Evolutionary conservation across 1,140 invertebrate species (phyloP).

Genomic region (Hetaerina americana): DNA sequence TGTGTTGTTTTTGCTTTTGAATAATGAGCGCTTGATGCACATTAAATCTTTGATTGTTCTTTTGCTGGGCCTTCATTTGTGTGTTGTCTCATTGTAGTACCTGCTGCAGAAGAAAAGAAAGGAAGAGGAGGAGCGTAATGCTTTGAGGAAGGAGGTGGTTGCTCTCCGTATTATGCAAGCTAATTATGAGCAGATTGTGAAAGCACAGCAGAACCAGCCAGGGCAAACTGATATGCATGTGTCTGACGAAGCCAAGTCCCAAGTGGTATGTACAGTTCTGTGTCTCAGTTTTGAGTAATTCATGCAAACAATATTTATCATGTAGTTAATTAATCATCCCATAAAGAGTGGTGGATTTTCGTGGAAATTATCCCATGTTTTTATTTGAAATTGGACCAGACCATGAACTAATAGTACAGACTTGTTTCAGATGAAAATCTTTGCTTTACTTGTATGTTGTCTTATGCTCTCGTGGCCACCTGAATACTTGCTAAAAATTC

Average conservation of each 20-base stretch:
- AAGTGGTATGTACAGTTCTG: slow-evolving; percentile 80
- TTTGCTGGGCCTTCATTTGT: slow-evolving; percentile 3
- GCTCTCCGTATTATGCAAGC: slow-evolving; percentile 84
- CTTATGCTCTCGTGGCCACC: no score
- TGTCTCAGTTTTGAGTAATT: no score
- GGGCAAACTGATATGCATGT: slow-evolving; percentile 73
- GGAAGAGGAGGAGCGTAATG: slow-evolving; percentile 83
- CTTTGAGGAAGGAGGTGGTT: slow-evolving; percentile 87
- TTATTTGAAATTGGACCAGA: no score
- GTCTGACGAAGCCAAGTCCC: slow-evolving; percentile 90
- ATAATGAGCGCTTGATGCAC: no score
- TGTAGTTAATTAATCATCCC: no score
- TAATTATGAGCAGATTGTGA: slow-evolving; percentile 92
- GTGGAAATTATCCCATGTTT: no score
- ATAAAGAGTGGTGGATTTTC: no score
- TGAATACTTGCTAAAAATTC: no score
- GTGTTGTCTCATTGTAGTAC: slow-evolving; percentile 48
- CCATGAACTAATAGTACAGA: no score
- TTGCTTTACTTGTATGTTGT: no score
- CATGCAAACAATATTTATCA: no score
- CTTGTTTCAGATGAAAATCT: no score
- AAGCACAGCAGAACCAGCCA: slow-evolving; percentile 86
- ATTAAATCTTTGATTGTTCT: slow-evolving; percentile 2
- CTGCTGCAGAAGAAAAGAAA: slow-evolving; percentile 82
- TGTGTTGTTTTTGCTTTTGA: neutral